Percentiles rank a stretch among this genome's conserved stretches.
Conservation (phyloP, 2,888 invertebrate species). For the Cloeon dipterum region DNA sequence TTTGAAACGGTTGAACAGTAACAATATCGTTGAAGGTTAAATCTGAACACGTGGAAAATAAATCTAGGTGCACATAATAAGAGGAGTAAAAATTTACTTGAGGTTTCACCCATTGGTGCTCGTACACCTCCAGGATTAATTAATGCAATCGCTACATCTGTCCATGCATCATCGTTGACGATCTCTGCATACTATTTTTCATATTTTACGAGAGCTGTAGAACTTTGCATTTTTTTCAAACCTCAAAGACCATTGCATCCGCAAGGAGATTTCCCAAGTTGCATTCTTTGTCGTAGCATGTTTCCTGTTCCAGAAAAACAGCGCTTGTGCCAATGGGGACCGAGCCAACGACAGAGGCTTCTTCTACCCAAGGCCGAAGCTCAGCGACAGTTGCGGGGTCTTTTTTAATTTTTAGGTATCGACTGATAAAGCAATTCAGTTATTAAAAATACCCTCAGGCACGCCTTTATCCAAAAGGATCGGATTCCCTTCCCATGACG, state of each 20-base stretch:
- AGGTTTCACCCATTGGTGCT: conserved; percentile 35
- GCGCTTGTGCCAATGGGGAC: conserved; percentile 13
- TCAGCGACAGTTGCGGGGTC: conserved; percentile 26
- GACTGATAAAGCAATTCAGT: no score
- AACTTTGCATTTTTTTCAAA: conserved; percentile 1
- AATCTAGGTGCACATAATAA: no score
- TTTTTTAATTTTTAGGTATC: no score
- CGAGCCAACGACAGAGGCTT: conserved; percentile 28
- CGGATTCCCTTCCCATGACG: conserved; percentile 15
- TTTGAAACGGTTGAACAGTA: conserved; percentile 51
- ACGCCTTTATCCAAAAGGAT: conserved; percentile 13
- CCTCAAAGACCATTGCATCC: conserved; percentile 4
- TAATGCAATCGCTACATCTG: conserved; percentile 38
- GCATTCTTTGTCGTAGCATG: conserved; percentile 1
- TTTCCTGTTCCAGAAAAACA: not conserved
- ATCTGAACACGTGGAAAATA: conserved; percentile 24
- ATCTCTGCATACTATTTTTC: conserved; percentile 21
- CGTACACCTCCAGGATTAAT: conserved; percentile 47
- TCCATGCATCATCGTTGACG: conserved; percentile 30
- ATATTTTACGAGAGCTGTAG: not conserved
- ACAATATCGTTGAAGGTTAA: conserved; percentile 45
- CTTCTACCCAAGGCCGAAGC: conserved; percentile 31
- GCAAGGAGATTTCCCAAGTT: conserved; percentile 3
- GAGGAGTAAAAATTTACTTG: conserved; percentile 5
- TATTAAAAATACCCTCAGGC: conserved; percentile 6